Percentiles rank a stretch among this genome's conserved stretches.
Conservation (phyloP, 2,113 vertebrate species). For the Emberiza fucata region DNA sequence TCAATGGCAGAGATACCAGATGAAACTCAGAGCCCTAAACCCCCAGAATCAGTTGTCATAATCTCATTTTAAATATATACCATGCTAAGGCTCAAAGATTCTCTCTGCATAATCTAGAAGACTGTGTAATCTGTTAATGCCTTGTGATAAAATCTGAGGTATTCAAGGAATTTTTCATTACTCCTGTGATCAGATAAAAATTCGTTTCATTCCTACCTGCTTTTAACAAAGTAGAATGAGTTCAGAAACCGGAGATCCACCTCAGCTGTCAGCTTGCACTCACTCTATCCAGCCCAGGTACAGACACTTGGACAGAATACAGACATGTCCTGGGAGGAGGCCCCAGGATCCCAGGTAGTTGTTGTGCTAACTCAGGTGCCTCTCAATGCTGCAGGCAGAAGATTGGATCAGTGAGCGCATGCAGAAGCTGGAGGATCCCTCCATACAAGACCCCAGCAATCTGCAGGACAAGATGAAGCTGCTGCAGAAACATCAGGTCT, state of each 20-base stretch:
- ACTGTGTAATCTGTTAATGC: neutral
- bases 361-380: neutral
- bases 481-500: constrained; percentile 84
- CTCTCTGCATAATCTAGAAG: neutral
- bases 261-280: neutral
- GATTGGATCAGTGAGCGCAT: constrained; percentile 83
- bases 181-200: neutral
- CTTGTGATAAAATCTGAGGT: neutral
- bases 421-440: constrained; percentile 80
- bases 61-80: neutral
- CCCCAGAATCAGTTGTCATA: neutral
- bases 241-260: neutral
- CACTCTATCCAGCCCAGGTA: neutral
- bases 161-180: neutral
- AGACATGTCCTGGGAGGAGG: neutral
- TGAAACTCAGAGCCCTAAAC: neutral
- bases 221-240: neutral
- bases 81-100: neutral
- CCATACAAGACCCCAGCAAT: constrained; percentile 71
- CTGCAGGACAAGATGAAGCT: constrained; percentile 82
- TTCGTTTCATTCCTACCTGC: neutral
- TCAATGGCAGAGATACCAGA: neutral
- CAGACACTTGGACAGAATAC: neutral
- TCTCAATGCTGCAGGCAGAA: constrained; percentile 70
- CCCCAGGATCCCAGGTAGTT: neutral